Conservation (phyloP, 2,113 vertebrate species). For the Notothenia coriiceps region DNA sequence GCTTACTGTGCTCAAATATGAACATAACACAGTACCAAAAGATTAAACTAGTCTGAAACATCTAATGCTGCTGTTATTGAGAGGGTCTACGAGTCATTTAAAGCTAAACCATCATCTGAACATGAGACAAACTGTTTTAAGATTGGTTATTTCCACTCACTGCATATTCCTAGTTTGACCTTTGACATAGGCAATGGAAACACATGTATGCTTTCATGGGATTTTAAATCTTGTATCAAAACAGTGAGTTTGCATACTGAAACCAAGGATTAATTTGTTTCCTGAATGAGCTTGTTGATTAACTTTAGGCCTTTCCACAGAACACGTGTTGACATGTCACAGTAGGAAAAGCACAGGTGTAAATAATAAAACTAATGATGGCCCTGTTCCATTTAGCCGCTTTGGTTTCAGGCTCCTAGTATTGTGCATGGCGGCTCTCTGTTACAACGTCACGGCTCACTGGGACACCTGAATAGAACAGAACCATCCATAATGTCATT, state of each 20-base stretch:
- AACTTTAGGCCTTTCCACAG: background rate
- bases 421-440: background rate
- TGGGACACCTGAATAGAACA: background rate
- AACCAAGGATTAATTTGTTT: background rate
- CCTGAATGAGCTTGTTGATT: background rate
- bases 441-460: background rate
- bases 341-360: background rate
- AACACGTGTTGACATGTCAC: background rate
- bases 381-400: conserved; percentile 12
- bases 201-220: background rate
- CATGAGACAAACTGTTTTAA: background rate
- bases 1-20: background rate
- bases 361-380: conserved; percentile 6
- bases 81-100: background rate
- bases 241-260: background rate
- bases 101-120: background rate
- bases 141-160: background rate
- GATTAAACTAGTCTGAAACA: conserved; percentile 11
- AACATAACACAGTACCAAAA: background rate
- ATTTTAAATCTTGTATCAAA: background rate
- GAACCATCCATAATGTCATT: background rate
- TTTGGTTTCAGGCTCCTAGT: background rate
- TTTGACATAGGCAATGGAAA: background rate
- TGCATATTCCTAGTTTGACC: background rate
- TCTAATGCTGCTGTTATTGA: background rate